Percentiles rank a stretch among this genome's conserved stretches.
These are phyloP conservation scores for Xiphophorus couchianus DNA, from an alignment of 2,113 vertebrate genomes.

Conservation along the genomic window DNA sequence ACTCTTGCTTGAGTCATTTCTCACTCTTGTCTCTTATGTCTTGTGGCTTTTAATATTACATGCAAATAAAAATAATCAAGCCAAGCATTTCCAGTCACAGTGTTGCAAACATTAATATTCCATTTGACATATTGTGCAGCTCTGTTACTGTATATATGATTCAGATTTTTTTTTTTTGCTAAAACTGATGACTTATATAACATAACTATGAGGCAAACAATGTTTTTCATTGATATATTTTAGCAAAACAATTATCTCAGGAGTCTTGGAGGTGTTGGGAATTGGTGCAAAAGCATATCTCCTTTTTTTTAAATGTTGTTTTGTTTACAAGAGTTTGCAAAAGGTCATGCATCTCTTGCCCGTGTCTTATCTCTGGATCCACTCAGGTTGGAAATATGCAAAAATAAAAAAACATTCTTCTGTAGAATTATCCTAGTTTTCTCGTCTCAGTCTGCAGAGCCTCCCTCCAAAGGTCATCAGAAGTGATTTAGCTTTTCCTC, in stretches of 20 bases:
- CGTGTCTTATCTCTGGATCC: not conserved
- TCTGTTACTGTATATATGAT: not conserved
- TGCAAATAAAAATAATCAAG: too few species aligned
- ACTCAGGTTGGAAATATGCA: not conserved
- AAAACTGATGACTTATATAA: too few species aligned
- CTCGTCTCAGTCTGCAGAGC: not conserved
- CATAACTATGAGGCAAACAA: too few species aligned
- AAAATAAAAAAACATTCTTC: not conserved
- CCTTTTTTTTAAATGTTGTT: not conserved
- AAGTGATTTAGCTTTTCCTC: not conserved
- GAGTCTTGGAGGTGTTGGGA: not conserved
- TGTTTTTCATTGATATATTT: too few species aligned
- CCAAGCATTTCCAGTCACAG: too few species aligned
- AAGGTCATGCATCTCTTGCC: not conserved
- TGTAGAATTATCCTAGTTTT: not conserved
- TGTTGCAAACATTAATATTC: not conserved
- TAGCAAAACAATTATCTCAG: too few species aligned
- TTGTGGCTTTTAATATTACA: too few species aligned
- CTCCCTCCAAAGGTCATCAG: conserved; percentile 28
- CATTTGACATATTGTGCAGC: not conserved
- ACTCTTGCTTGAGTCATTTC: too few species aligned
- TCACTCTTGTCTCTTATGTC: too few species aligned
- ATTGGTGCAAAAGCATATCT: not conserved
- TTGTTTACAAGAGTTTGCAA: conserved; percentile 3
- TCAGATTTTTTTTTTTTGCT: too few species aligned